These are phyloP conservation scores for Epinephelus malabaricus DNA, from an alignment of 2,797 vertebrate genomes.

Conservation along the genomic window DNA sequence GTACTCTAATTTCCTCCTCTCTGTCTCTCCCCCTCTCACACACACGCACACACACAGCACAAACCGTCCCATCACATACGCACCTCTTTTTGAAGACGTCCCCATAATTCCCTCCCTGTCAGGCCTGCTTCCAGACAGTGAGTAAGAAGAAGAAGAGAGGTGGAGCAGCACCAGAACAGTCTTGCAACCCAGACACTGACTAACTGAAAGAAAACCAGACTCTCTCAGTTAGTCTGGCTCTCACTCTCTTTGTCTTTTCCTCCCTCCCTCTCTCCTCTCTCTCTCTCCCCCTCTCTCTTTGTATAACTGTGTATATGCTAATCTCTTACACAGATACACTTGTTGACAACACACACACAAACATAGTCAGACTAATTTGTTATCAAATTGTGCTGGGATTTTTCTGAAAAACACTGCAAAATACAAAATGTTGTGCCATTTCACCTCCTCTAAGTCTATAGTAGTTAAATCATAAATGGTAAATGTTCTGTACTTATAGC, in stretches of 20 bases:
- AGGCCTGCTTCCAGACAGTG: constrained; percentile 65
- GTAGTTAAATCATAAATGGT: neutral
- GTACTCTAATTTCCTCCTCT: constrained; percentile 26
- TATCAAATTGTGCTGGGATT: neutral
- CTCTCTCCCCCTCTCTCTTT: constrained; percentile 1
- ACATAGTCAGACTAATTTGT: neutral
- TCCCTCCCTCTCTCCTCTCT: constrained; percentile 14
- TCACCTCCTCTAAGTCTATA: neutral
- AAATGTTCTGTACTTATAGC: neutral
- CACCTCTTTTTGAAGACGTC: constrained; percentile 78
- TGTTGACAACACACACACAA: constrained; percentile 33
- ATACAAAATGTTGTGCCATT: neutral
- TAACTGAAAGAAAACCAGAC: constrained; percentile 73
- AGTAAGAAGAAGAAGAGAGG: constrained; percentile 52
- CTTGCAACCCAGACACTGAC: constrained; percentile 63
- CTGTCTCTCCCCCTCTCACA: neutral
- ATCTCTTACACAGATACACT: constrained; percentile 31
- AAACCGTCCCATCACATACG: constrained; percentile 49
- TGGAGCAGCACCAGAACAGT: constrained; percentile 60
- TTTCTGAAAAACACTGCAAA: neutral
- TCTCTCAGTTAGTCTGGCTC: constrained; percentile 54
- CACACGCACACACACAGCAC: neutral
- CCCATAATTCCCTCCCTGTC: constrained; percentile 70
- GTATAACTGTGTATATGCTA: constrained; percentile 28
- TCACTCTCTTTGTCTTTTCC: constrained; percentile 49